These are phyloP conservation scores for Crax fasciolata DNA, from an alignment of 2,797 vertebrate genomes.

Conservation along the genomic window DNA sequence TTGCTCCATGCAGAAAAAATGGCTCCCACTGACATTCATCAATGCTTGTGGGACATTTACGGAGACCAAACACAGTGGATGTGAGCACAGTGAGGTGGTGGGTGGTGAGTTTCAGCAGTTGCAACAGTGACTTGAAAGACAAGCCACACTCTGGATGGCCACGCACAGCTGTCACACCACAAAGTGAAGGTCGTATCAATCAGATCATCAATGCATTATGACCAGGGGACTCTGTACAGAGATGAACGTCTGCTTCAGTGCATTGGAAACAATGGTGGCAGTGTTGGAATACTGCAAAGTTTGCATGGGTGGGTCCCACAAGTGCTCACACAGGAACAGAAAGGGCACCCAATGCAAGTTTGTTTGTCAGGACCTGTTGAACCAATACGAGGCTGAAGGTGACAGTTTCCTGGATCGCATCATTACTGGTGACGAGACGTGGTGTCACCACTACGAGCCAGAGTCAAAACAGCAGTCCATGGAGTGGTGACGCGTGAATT, in stretches of 20 bases:
- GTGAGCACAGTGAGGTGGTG: background rate
- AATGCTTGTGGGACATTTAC: background rate
- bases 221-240: too few relatives aligned
- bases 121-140: background rate
- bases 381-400: background rate
- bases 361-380: too few relatives aligned
- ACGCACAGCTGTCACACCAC: too few relatives aligned
- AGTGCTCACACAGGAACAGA: too few relatives aligned
- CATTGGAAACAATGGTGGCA: background rate
- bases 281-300: background rate
- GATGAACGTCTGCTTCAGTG: too few relatives aligned
- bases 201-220: too few relatives aligned
- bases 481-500: background rate
- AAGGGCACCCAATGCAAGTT: too few relatives aligned
- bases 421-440: too few relatives aligned
- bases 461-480: background rate
- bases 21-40: background rate
- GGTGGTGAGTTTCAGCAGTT: background rate
- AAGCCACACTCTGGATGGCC: background rate
- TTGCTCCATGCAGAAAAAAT: background rate
- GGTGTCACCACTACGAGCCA: background rate
- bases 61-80: background rate
- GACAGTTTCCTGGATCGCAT: background rate
- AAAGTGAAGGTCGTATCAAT: too few relatives aligned
- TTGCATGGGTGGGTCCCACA: too few relatives aligned